Base-by-base conservation (phyloP, 2,113 vertebrate genomes). In the Ictalurus punctatus region DNA sequence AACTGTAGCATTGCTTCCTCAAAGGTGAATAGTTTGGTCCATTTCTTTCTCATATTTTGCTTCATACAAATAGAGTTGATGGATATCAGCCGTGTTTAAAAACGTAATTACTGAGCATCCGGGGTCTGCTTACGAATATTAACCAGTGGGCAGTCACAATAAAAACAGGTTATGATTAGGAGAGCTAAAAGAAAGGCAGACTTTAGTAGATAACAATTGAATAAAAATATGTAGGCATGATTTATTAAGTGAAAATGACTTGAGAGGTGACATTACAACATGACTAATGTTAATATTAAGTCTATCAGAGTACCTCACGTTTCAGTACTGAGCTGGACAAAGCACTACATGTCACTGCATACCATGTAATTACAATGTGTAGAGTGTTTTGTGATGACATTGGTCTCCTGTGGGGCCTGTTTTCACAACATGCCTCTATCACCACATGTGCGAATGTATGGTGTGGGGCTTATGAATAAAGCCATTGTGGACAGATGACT, bases 391-490 rank as follows among this genome's bases (percentile, higher is more conserved):
- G 91, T 91, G 89, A 84, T 86, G 91, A 92, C 91, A 92, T 40
- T 54, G 90, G 65, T 78, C 89, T 89, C 86, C 86, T 84, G 90
- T 87, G 73, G 44, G 58, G 82, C 65, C 37, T 92, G 92, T 93
- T 93, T 93, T 86, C 90, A 93, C 86, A 94, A 92, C 88, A 92
- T 88, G 69, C 87, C 69, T 87, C 88, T 89, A 82, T 87, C 90
- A 86, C 91, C 90, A 90, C 90, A 90, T 90, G 88, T 91, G 87
- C 86, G 87, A 90, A 88, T 88, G 76, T 83, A 90, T 86, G 61
- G 90, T 30, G 74, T 30, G 23, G 44, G 54, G 78, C 65, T 85
- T 56, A 54, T 91, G 86, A 85, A 89, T 92, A 69, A 91, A 83
- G 80, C 56, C 85, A 85, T 90, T 91, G 91, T 85, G 76, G 88